Evolutionary conservation across 2,113 vertebrate genomes (phyloP).

Genomic region (Seriola aureovittata): DNA sequence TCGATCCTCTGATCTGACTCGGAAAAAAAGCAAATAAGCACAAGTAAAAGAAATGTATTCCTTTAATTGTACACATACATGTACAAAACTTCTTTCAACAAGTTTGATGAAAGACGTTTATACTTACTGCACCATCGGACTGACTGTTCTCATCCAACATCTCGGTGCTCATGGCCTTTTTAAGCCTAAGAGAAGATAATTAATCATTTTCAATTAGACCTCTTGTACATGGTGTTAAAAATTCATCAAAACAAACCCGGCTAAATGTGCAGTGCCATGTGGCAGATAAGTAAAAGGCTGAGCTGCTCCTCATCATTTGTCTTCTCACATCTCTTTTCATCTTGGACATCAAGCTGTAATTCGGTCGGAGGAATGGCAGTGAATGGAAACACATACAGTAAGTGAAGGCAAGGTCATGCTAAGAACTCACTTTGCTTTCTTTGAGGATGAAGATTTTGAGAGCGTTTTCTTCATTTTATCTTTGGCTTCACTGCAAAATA

Average conservation of each 20-base stretch:
- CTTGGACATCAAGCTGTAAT: background rate
- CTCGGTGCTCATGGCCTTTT: slow-evolving; percentile 69
- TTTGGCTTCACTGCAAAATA: slow-evolving; percentile 87
- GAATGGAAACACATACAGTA: slow-evolving; percentile 19
- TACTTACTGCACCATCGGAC: slow-evolving; percentile 67
- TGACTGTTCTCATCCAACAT: slow-evolving; percentile 66
- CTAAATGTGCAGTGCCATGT: background rate
- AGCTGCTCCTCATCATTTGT: background rate
- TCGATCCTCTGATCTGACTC: background rate
- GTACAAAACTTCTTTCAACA: background rate
- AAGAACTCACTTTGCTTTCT: slow-evolving; percentile 91
- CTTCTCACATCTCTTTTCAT: background rate
- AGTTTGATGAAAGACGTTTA: background rate
- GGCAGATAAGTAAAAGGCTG: background rate
- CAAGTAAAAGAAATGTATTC: background rate
- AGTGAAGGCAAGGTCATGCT: slow-evolving; percentile 12
- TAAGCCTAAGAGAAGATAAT: slow-evolving; percentile 66
- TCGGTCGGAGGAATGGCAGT: background rate
- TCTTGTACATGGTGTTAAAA: background rate
- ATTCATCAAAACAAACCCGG: background rate
- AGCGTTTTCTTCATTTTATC: slow-evolving; percentile 89
- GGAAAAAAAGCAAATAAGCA: background rate
- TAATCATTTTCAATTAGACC: slow-evolving; percentile 29
- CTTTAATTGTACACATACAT: background rate
- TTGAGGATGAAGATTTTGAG: slow-evolving; percentile 81